Evolutionary conservation across 2,888 invertebrate genomes (phyloP), one percentile per base, ranked within the genome.

Genomic region (Stratiomys singularior): DNA sequence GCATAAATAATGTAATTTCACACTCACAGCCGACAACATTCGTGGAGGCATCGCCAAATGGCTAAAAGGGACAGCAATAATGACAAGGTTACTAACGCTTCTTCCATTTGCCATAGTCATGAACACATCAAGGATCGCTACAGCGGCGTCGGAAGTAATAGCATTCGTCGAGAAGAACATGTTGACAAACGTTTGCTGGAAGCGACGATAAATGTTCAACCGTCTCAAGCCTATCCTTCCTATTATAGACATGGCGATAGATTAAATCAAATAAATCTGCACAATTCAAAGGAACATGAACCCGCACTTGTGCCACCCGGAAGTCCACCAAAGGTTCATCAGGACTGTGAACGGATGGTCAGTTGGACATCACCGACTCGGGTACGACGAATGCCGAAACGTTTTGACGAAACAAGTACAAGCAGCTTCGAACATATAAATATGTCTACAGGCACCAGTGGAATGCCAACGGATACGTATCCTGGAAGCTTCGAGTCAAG

Each of bases 371-470:
- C 74, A 15, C 74, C 74, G 44, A 37, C 37, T 27, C 76, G 78
- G 28, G 72, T 72, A 21, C 69, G 77, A 28, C 69, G 47, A 13
- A 66, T 58, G 25, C 74, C 66, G 27, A 79, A 79, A 44, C 79
- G 79, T 23, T 79, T 79, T 28, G 81, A 80, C 63, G 81, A 81
- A 76, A 82, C 82, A 72, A 83, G 82, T 79, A 82, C 82, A 78
- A 83, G 82, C 79, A 83, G 83, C 80, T 83, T 83, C 78, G 82
- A 83, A 78, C 83, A 83, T 80, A 81, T 84, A 76, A 83, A 83
- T 81, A 79, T 82, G 77, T 80, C 82, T 30, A 69, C 69, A n/a
- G 74, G 58, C 37, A 74, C 13, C 23, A 74, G 28, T 76, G 82
- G 81, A 78, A 80, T 81, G 78, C 81, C 81, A 64, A 79, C 69